Conservation (phyloP, 35 echinoderm and acorn worm species). For the Antedon bifida region DNA sequence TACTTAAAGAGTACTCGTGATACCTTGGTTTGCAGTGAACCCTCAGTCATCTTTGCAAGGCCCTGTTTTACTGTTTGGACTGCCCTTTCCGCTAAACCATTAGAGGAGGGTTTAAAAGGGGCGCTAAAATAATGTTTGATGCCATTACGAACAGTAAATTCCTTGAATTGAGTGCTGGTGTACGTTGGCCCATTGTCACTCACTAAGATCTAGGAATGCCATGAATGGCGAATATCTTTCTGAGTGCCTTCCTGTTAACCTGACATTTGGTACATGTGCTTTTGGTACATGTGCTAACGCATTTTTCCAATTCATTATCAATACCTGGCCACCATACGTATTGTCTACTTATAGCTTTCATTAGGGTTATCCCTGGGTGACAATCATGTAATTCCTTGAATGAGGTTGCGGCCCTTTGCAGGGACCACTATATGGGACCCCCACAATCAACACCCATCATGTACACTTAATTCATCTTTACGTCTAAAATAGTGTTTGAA, state of each 20-base stretch:
- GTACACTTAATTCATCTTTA: slow-evolving; percentile 31
- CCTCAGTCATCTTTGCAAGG: slow-evolving; percentile 8
- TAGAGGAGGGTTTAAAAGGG: slow-evolving; percentile 34
- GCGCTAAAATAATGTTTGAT: slow-evolving; percentile 35
- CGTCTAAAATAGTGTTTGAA: slow-evolving; percentile 29
- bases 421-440: slow-evolving; percentile 43
- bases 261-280: too few relatives aligned
- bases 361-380: slow-evolving; percentile 32
- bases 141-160: slow-evolving; percentile 21
- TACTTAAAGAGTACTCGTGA: slow-evolving; percentile 45
- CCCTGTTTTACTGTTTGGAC: slow-evolving; percentile 32
- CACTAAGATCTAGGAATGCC: not conserved
- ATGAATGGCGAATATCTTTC: not conserved
- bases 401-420: slow-evolving; percentile 17
- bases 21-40: slow-evolving; percentile 40
- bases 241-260: not conserved
- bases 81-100: slow-evolving; percentile 32
- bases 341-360: not conserved
- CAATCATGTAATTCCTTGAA: slow-evolving; percentile 49
- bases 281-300: too few relatives aligned
- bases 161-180: slow-evolving; percentile 18
- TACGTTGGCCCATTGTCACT: slow-evolving; percentile 10
- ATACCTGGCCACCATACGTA: slow-evolving; percentile 20
- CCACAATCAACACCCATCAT: slow-evolving; percentile 45
- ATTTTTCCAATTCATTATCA: not conserved